Evolutionary conservation across 2,888 invertebrate genomes (phyloP).

Genomic region (Leistus spinibarbis): DNA sequence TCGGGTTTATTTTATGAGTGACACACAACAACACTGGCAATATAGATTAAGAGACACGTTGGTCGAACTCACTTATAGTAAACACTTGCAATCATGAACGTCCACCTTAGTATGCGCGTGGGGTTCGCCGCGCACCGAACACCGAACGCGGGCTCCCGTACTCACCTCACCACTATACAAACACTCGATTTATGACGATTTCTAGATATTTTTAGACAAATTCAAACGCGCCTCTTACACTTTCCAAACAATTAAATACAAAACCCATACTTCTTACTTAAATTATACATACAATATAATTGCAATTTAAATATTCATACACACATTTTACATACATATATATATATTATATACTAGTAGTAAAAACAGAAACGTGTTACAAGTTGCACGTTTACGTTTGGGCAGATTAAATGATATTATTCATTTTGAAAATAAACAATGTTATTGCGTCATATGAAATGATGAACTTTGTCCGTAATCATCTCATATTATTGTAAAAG

Average conservation of each 20-base stretch:
- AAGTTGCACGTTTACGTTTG: no score
- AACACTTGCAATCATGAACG: slow-evolving; percentile 21
- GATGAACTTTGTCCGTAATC: not conserved
- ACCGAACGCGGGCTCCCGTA: slow-evolving; percentile 16
- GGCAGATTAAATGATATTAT: no score
- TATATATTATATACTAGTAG: no score
- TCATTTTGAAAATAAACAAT: no score
- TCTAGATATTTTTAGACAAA: slow-evolving; percentile 21
- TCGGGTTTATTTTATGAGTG: not conserved
- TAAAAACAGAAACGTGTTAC: no score
- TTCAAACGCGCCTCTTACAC: not conserved
- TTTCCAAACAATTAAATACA: not conserved
- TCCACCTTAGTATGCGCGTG: slow-evolving; percentile 10
- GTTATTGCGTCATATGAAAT: not conserved
- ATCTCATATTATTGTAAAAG: not conserved
- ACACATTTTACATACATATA: no score
- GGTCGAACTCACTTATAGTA: slow-evolving; percentile 15
- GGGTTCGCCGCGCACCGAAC: not conserved
- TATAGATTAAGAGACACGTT: slow-evolving; percentile 11
- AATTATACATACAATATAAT: no score
- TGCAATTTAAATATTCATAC: not conserved
- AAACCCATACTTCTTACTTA: not conserved
- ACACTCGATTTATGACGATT: slow-evolving; percentile 5
- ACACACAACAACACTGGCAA: not conserved
- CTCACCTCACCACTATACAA: slow-evolving; percentile 14